A percentile compares a stretch with the other conserved stretches of the same genome.
Evolutionary conservation across 2,113 vertebrate genomes (phyloP).

Genomic region (Hipposideros armiger): DNA sequence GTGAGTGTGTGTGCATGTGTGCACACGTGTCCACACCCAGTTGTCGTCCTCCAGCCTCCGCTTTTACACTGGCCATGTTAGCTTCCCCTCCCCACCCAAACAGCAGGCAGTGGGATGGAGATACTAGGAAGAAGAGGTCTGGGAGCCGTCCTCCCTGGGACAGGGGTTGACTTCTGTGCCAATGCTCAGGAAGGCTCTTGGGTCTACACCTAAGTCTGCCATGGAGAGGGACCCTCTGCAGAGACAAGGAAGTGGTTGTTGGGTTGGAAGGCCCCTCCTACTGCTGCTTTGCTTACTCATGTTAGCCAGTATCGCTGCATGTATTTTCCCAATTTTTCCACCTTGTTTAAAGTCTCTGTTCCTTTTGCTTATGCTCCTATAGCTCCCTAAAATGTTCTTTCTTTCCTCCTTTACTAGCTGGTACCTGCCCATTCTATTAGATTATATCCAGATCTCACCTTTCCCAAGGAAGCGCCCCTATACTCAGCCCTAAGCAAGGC

Average conservation of each 20-base stretch:
- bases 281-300: not conserved
- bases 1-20: not conserved
- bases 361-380: not conserved
- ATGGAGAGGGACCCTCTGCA: not conserved
- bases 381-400: not conserved
- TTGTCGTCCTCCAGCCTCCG: not conserved
- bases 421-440: not conserved
- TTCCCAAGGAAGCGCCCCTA: not conserved
- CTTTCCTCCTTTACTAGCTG: not conserved
- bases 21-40: not conserved
- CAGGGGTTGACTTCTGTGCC: not conserved
- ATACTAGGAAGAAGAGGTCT: not conserved
- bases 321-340: not conserved
- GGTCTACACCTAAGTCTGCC: not conserved
- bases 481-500: not conserved
- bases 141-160: not conserved
- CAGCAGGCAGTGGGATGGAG: not conserved
- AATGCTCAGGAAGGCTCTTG: not conserved
- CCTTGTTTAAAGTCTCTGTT: not conserved
- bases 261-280: not conserved
- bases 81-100: not conserved
- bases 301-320: not conserved
- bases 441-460: not conserved
- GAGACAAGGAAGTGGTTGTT: not conserved
- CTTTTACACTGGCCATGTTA: not conserved